phyloP scores from a whole-genome alignment of 1,140 invertebrate genomes.

The Rhyzopertha dominica region DNA sequence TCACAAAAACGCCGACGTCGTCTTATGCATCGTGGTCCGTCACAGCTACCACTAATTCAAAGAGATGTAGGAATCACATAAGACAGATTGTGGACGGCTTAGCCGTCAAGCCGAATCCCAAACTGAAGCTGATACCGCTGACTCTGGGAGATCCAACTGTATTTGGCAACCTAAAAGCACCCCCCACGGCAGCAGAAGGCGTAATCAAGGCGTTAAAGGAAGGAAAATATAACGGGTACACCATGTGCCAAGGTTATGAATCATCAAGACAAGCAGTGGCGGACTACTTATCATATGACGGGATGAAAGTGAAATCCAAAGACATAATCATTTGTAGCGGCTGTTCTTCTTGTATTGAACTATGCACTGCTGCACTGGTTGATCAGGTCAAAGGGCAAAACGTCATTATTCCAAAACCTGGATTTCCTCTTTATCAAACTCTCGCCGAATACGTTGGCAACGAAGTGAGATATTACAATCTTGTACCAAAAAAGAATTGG shows the following conservation, averaged over 20 bases:
- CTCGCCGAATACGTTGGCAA: slow-evolving; percentile 82
- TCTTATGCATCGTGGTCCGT: too few species aligned
- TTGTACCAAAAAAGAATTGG: slow-evolving; percentile 84
- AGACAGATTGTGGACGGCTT: slow-evolving; percentile 88
- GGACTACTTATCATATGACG: slow-evolving; percentile 71
- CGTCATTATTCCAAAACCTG: slow-evolving; percentile 89
- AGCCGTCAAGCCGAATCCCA: slow-evolving; percentile 84
- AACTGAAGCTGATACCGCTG: slow-evolving; percentile 87
- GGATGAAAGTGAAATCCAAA: slow-evolving; percentile 58
- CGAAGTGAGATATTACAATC: slow-evolving; percentile 76
- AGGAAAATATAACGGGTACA: slow-evolving; percentile 84
- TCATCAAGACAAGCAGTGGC: slow-evolving; percentile 77
- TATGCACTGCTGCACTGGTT: slow-evolving; percentile 85
- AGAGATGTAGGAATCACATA: slow-evolving; percentile 91
- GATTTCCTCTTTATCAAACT: slow-evolving; percentile 95
- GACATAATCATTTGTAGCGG: slow-evolving; percentile 93
- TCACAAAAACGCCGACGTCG: too few species aligned
- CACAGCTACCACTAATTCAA: slow-evolving; percentile 73
- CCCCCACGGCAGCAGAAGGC: slow-evolving; percentile 75
- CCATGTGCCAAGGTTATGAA: slow-evolving; percentile 68
- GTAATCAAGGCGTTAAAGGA: slow-evolving; percentile 69
- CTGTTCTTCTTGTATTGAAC: slow-evolving; percentile 89
- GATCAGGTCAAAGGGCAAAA: slow-evolving; percentile 79
- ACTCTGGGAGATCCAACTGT: slow-evolving; percentile 94
- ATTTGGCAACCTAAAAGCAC: slow-evolving; percentile 87